Conservation (phyloP, 37 sponge, comb jelly and placozoan genomes). For the Theonella swinhoei region DNA sequence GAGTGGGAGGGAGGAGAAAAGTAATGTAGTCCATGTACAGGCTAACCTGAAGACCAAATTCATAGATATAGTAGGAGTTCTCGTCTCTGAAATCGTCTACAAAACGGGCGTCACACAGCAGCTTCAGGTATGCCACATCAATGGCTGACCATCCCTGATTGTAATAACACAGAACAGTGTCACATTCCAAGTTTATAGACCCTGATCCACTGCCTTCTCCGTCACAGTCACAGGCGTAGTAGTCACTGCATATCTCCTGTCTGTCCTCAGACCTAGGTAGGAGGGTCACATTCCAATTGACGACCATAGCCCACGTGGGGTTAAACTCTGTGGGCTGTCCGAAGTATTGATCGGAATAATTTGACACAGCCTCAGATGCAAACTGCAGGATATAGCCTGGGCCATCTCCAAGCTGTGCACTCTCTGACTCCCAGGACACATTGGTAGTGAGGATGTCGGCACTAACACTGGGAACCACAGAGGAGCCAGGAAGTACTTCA, state of each 20-base stretch:
- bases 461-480: background rate
- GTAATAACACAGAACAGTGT: background rate
- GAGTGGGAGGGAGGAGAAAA: background rate
- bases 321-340: background rate
- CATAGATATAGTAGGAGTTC: no score
- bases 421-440: background rate
- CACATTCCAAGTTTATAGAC: background rate
- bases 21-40: background rate
- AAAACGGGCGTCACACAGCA: no score
- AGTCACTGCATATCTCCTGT: background rate
- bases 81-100: no score
- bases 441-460: background rate
- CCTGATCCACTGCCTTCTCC: background rate
- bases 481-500: background rate
- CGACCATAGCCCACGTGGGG: background rate
- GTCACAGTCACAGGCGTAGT: background rate
- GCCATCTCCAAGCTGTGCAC: conserved; percentile 8
- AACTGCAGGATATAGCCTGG: conserved; percentile 13
- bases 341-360: background rate
- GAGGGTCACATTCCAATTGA: background rate
- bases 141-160: background rate
- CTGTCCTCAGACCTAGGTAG: background rate
- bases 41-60: background rate
- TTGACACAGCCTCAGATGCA: background rate
- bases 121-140: background rate